These are phyloP conservation scores for Heliornis fulica DNA, from an alignment of 2,113 vertebrate species.

Conservation along the genomic window DNA sequence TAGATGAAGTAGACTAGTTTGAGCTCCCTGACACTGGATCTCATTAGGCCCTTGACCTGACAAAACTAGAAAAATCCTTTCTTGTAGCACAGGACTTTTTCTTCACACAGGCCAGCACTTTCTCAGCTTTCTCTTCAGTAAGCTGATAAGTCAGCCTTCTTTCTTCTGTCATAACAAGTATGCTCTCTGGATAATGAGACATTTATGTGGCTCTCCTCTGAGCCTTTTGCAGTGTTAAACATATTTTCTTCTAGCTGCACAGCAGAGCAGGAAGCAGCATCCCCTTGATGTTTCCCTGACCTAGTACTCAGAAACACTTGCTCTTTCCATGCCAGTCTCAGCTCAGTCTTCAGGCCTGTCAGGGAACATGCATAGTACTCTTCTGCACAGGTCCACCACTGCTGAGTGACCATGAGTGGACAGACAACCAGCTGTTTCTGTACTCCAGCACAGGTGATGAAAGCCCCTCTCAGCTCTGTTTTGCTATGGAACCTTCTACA, in stretches of 20 bases:
- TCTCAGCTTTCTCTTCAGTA: neutral
- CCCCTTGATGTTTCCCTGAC: neutral
- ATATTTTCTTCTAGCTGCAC: neutral
- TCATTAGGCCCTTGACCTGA: neutral
- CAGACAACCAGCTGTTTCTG: neutral
- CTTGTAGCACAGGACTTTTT: neutral
- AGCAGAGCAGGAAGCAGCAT: neutral
- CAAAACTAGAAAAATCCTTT: neutral
- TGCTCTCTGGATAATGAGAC: neutral
- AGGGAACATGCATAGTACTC: fast-evolving
- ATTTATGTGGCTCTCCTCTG: neutral
- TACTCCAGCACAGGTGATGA: neutral
- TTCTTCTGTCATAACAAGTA: neutral
- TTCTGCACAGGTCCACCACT: neutral
- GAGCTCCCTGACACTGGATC: neutral
- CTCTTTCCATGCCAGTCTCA: fast-evolving
- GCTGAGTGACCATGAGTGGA: fast-evolving
- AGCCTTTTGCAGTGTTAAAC: neutral
- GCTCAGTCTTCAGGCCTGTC: neutral
- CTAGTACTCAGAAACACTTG: neutral
- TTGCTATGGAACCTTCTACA: neutral
- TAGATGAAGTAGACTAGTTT: neutral
- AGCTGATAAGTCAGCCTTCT: neutral
- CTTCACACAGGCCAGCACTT: neutral
- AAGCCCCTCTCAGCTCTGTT: neutral